Base-by-base conservation (phyloP, 2,113 vertebrate species). In the Atherinomorus stipes region DNA sequence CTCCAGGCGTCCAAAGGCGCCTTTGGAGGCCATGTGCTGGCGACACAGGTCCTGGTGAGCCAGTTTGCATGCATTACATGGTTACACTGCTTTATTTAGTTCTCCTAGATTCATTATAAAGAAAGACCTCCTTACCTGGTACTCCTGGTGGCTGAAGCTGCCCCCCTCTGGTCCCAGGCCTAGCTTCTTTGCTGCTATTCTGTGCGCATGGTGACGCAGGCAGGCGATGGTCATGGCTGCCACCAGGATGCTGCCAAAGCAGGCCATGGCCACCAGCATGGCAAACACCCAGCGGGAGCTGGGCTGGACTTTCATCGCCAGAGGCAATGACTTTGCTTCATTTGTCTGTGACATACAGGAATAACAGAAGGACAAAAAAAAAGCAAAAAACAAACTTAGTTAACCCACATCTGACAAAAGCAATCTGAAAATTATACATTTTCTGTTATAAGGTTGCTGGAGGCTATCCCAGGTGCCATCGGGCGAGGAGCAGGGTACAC, bases 61-160 rank as follows among this genome's bases (percentile, higher is more conserved):
- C 77, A 73, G 71, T 50, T 57, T 64, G 63, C 67, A 76, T 31
- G 53, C 19, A 31, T 56, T 11, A 22, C 34, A n/a, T 34, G 54
- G 44, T 73, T 78, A 61, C 52, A 61, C 28, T 58, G 45, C 42
- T 23, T n/a, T 4, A 38, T 1, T 59, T 19, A 23, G 3, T 5
- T 11, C 38, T n/a, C n/a, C n/a, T 25, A 23, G n/a, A 54, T 54
- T 54, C n/a, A n/a, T n/a, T n/a, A n/a, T n/a, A n/a, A n/a, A n/a
- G n/a, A n/a, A n/a, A n/a, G n/a, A n/a, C n/a, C n/a, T n/a, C n/a
- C 78, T 68, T 88, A 99, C 98, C 97, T 99, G 98, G 89, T 99
- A 99, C 80, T 98, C 97, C 5, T 96, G 95, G 68, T 97, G 97
- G 47, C 92, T 96, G 89, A 96, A 96, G 0, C 92, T 91, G 7